phyloP scores from a whole-genome alignment of 1,140 invertebrate species.

The Apocrypta bakeri region DNA sequence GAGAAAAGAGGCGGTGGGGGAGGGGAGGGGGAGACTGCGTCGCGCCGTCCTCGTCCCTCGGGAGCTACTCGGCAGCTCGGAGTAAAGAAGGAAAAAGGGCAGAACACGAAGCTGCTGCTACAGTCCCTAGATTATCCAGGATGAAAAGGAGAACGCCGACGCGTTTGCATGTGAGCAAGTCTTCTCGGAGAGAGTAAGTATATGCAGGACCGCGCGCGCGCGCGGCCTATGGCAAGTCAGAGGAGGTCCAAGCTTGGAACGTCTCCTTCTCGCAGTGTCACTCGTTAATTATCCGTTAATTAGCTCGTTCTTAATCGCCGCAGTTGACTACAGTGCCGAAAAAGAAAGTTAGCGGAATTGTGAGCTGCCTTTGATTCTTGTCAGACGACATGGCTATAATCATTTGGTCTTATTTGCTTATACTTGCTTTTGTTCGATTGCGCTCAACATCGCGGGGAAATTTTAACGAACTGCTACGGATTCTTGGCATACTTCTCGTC shows the following conservation, averaged over 20 bases:
- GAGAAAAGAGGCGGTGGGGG: constrained; percentile 51
- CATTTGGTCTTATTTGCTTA: too few species aligned
- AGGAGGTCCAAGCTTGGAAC: constrained; percentile 51
- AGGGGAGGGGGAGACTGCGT: constrained; percentile 34
- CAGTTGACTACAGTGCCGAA: neutral
- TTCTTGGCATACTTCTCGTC: too few species aligned
- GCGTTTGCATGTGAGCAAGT: constrained; percentile 52
- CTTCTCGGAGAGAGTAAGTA: neutral
- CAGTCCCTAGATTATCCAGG: constrained; percentile 56
- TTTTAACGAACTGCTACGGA: constrained; percentile 10
- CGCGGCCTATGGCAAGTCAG: neutral
- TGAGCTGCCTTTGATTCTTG: constrained; percentile 7
- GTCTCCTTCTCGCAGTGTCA: constrained; percentile 69
- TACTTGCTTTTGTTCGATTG: constrained; percentile 17
- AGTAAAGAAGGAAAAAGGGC: constrained; percentile 60
- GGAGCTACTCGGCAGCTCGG: constrained; percentile 54
- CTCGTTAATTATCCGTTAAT: constrained; percentile 74
- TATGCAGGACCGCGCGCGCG: neutral
- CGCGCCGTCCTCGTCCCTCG: constrained; percentile 39
- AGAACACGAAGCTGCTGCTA: constrained; percentile 55
- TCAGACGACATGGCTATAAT: too few species aligned
- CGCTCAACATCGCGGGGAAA: neutral
- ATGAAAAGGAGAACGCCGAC: constrained; percentile 54
- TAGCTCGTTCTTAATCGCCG: constrained; percentile 57
- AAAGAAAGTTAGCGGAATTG: neutral